phyloP scores from a whole-genome alignment of 2,113 vertebrate genomes.

The Podocnemis expansa region DNA sequence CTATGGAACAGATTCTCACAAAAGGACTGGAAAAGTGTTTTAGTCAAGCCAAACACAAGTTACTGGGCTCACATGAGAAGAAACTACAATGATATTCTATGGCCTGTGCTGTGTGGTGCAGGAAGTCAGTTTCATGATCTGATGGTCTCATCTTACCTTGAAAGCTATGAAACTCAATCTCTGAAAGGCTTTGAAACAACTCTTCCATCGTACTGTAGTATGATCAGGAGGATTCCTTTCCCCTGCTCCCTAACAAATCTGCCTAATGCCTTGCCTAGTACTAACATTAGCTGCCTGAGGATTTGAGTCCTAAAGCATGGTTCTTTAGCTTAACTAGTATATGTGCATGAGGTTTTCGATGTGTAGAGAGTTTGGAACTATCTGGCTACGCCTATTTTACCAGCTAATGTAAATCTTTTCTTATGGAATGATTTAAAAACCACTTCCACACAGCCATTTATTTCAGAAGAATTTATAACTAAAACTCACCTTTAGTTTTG shows the following conservation, averaged over 20 bases:
- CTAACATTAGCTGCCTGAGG: not conserved
- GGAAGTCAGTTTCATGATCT: not conserved
- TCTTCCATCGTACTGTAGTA: not conserved
- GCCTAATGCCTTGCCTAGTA: not conserved
- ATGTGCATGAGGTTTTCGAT: not conserved
- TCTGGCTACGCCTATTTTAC: not conserved
- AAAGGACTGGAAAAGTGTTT: not conserved
- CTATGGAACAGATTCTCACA: not conserved
- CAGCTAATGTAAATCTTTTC: not conserved
- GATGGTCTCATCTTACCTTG: not conserved
- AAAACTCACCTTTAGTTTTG: constrained; percentile 88
- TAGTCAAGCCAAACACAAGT: not conserved
- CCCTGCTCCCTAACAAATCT: not conserved
- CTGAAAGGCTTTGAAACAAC: not conserved
- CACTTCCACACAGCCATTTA: not conserved
- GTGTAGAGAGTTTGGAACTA: not conserved
- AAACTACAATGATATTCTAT: not conserved
- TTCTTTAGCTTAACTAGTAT: not conserved
- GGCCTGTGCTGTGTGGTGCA: not conserved
- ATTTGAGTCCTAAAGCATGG: not conserved
- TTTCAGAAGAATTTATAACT: not conserved
- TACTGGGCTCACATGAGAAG: not conserved
- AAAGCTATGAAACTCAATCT: not conserved
- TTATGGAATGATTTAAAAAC: not conserved
- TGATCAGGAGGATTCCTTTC: not conserved